Evolutionary conservation across 2,113 vertebrate species (phyloP), one percentile per base, ranked within the genome.

Genomic region (Rhineura floridana): DNA sequence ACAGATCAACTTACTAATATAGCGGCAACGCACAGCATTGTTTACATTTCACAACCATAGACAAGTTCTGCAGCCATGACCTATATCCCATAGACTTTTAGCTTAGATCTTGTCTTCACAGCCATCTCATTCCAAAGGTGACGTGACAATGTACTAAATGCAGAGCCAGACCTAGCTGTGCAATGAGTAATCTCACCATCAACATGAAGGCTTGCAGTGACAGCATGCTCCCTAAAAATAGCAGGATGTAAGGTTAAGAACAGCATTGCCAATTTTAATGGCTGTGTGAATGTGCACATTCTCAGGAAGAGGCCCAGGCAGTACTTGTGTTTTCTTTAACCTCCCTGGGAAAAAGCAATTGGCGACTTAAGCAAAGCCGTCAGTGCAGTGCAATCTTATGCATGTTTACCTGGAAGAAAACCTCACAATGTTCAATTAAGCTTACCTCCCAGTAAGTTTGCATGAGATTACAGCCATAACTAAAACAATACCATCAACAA

Each of bases 211-310:
- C 59, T 67, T 42, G 36, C 33, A 50, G 46, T 52, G 55, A 76
- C 9, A 88, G 15, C 72, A 67, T 67, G n/a, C 11, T 76, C 17
- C 70, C 59, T 77, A 83, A 83, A 72, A 77, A 88, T 88, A 88
- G 78, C 86, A 59, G 42, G n/a, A 65, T 33, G 75, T 30, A 83
- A 75, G 70, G 55, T 50, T 75, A 75, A 82, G 59, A 65, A 63
- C 42, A 65, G 70, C 44, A 28, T 17, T 50, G n/a, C 44, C 30
- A 76, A 36, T 44, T 62, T 28, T 36, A 81, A 85, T 13, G 67
- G 36, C 52, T 73, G 65, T 8, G 7, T 48, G 81, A 83, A 88
- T 55, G 73, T 52, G 62, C 55, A 63, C 59, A 39, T 88, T 88
- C 81, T 44, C 55, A 83, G 59, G 70, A n/a, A 88, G 42, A 63